Evolutionary conservation across 2,888 invertebrate genomes (phyloP).

Genomic region (Eucera pruinosa): DNA sequence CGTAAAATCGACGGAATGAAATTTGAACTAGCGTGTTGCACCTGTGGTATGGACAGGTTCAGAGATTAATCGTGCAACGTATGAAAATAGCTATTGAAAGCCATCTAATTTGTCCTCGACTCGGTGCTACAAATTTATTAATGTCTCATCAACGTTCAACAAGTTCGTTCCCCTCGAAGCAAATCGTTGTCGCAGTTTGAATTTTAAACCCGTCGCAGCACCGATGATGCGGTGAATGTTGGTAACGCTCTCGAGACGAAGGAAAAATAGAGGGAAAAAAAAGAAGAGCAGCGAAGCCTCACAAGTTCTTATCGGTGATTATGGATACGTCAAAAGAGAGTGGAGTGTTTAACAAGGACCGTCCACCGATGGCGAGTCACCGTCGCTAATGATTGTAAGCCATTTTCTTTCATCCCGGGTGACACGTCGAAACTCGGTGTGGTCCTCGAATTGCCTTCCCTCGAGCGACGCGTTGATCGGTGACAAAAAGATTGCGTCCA

Average conservation of each 20-base stretch:
- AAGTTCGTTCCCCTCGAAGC: slow-evolving; percentile 25
- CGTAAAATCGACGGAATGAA: too few relatives aligned
- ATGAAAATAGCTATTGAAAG: background rate
- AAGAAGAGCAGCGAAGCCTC: slow-evolving; percentile 31
- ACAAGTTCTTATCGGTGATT: slow-evolving; percentile 74
- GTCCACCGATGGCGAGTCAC: slow-evolving; percentile 75
- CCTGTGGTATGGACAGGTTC: background rate
- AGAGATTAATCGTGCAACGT: background rate
- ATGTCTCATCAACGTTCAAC: slow-evolving; percentile 30
- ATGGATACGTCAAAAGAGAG: slow-evolving; percentile 74
- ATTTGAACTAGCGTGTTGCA: too few relatives aligned
- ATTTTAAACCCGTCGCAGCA: slow-evolving; percentile 53
- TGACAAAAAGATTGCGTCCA: slow-evolving; percentile 59
- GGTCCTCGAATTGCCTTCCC: slow-evolving; percentile 65
- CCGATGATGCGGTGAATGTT: too few relatives aligned
- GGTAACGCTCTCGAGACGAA: slow-evolving; percentile 55
- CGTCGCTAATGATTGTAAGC: slow-evolving; percentile 77
- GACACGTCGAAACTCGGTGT: slow-evolving; percentile 73
- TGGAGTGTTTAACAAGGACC: slow-evolving; percentile 75
- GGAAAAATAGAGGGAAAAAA: slow-evolving; percentile 31
- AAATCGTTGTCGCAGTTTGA: slow-evolving; percentile 44
- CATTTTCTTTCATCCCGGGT: slow-evolving; percentile 72
- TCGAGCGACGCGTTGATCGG: slow-evolving; percentile 58
- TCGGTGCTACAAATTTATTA: slow-evolving; percentile 5
- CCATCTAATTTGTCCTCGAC: background rate